phyloP scores from a whole-genome alignment of 1,140 invertebrate species.

The Melipona quadrifasciata region DNA sequence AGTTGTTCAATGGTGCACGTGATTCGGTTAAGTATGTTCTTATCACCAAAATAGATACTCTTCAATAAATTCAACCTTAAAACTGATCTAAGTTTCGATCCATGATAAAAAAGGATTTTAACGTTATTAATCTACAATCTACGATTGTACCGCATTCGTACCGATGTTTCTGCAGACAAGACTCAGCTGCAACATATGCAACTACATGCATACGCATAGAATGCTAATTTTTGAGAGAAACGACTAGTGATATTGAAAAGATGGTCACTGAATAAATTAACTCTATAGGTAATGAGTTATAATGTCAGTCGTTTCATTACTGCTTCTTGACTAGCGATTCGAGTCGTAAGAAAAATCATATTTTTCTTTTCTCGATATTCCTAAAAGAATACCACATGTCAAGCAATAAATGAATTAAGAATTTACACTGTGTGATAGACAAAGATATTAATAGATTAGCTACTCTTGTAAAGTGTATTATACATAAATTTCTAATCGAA shows the following conservation, averaged over 20 bases:
- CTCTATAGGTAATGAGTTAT: background rate
- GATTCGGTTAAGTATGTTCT: too few relatives aligned
- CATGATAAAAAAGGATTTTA: background rate
- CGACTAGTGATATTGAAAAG: background rate
- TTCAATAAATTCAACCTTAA: background rate
- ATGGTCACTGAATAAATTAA: slow-evolving; percentile 7
- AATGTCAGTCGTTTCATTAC: background rate
- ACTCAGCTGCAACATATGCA: background rate
- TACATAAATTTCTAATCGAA: background rate
- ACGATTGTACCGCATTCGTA: background rate
- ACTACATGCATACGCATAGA: background rate
- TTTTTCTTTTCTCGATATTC: background rate
- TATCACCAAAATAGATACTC: background rate
- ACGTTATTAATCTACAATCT: background rate
- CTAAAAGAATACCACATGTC: background rate
- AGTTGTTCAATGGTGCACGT: background rate
- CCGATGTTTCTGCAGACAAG: background rate
- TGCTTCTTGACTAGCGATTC: background rate
- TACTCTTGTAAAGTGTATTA: background rate
- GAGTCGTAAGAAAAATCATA: background rate
- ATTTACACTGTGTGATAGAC: background rate
- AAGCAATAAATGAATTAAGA: background rate
- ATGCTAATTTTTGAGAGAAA: background rate
- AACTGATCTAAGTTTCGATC: background rate
- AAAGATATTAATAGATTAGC: background rate